Conservation (phyloP, 2,113 vertebrate genomes). For the Callaeas wilsoni region DNA sequence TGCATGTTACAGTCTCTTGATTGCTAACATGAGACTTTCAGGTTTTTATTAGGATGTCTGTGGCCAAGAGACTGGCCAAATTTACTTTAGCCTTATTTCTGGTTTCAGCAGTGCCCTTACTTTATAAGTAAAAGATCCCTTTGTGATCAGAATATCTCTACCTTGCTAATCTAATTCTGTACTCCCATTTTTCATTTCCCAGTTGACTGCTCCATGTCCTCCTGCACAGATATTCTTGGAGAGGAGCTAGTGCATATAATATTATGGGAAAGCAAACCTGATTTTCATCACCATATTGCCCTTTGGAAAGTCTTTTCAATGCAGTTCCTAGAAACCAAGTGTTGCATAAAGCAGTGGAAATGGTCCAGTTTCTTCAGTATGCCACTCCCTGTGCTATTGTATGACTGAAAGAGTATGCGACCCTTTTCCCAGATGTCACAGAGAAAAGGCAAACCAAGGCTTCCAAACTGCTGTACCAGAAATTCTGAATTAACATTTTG, state of each 20-base stretch:
- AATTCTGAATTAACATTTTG: not conserved
- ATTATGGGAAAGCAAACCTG: not conserved
- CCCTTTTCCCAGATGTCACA: not conserved
- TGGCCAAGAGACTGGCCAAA: constrained; percentile 32
- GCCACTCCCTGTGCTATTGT: not conserved
- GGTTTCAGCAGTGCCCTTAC: constrained; percentile 1
- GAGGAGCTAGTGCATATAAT: not conserved
- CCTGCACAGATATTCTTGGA: not conserved
- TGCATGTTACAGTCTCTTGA: constrained; percentile 58
- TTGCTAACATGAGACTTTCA: constrained; percentile 56
- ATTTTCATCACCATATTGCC: not conserved
- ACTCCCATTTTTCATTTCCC: not conserved
- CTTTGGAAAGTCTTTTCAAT: not conserved
- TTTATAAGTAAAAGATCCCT: constrained; percentile 33
- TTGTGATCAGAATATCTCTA: constrained; percentile 49
- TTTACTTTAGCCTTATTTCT: constrained; percentile 46
- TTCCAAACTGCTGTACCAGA: not conserved
- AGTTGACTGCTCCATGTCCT: not conserved
- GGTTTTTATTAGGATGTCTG: constrained; percentile 59
- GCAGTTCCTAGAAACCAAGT: not conserved
- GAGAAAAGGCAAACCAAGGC: not conserved
- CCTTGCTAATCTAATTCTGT: not conserved
- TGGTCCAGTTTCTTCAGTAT: not conserved
- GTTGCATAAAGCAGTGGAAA: not conserved
- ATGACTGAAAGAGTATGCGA: not conserved